These are phyloP conservation scores for Trimorus sp. DNA, from an alignment of 2,888 invertebrate species.

Conservation along the genomic window DNA sequence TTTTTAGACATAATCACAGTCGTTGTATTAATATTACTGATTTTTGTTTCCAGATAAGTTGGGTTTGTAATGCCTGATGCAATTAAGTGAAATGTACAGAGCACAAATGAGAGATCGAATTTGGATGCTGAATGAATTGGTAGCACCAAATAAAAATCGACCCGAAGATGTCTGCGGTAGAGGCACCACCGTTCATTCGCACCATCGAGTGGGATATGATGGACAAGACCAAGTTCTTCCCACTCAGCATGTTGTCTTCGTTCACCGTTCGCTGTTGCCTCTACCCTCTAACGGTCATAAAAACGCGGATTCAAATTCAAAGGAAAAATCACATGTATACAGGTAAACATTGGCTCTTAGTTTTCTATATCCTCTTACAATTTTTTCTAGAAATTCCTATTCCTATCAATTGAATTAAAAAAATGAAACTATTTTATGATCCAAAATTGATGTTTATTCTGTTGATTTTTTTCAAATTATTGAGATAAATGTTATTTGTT, in stretches of 20 bases:
- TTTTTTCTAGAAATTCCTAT: no score
- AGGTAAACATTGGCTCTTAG: constrained; percentile 81
- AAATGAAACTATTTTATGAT: no score
- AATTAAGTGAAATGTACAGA: constrained; percentile 77
- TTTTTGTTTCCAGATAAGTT: constrained; percentile 16
- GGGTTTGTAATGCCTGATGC: constrained; percentile 75
- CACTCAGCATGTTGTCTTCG: constrained; percentile 94
- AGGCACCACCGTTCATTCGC: constrained; percentile 86
- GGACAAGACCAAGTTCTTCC: constrained; percentile 97
- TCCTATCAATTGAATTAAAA: no score
- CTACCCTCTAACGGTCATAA: constrained; percentile 96
- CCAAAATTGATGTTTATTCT: no score
- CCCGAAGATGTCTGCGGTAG: constrained; percentile 82
- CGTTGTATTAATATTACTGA: not conserved
- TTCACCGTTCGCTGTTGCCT: constrained; percentile 88
- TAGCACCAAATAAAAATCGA: constrained; percentile 30
- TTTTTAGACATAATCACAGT: not conserved
- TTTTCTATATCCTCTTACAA: no score
- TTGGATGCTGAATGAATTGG: constrained; percentile 37
- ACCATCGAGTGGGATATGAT: constrained; percentile 99
- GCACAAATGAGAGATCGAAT: constrained; percentile 69
- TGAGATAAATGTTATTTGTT: constrained; percentile 56
- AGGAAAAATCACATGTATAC: constrained; percentile 91
- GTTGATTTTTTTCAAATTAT: not conserved
- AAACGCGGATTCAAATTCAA: constrained; percentile 96